A percentile compares a stretch with the other conserved stretches of the same genome.
Conservation (phyloP, 2,888 invertebrate genomes). For the Aphodius granarius region DNA sequence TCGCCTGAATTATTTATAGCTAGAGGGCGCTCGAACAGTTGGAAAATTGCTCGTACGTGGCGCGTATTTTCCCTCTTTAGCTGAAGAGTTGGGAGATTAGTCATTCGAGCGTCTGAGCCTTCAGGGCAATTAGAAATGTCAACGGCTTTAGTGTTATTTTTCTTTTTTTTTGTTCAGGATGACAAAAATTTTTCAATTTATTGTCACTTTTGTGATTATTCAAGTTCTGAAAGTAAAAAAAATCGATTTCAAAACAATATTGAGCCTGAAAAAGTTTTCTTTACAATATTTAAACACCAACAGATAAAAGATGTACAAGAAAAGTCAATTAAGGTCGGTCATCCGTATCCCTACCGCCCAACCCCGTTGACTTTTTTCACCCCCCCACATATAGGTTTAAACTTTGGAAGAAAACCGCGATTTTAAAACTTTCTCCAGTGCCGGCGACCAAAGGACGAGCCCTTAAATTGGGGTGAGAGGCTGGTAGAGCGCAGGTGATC, state of each 20-base stretch:
- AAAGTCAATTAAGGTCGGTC: not conserved
- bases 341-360: not conserved
- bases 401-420: not conserved
- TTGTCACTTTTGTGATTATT: no score
- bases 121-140: not conserved
- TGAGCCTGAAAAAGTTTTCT: no score
- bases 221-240: no score
- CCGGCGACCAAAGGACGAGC: not conserved
- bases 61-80: not conserved
- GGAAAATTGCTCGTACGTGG: not conserved
- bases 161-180: not conserved
- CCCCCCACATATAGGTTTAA: not conserved
- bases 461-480: not conserved
- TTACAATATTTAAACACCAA: not conserved
- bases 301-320: not conserved
- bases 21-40: not conserved
- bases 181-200: not conserved
- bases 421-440: not conserved
- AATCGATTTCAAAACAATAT: no score
- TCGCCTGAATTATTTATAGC: not conserved
- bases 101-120: not conserved
- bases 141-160: not conserved
- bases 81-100: not conserved
- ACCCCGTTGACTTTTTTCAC: not conserved
- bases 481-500: slow-evolving; percentile 5